Percentiles rank a stretch among this genome's conserved stretches.
Conservation (phyloP, 2,888 invertebrate genomes). For the Troides aeacus region DNA sequence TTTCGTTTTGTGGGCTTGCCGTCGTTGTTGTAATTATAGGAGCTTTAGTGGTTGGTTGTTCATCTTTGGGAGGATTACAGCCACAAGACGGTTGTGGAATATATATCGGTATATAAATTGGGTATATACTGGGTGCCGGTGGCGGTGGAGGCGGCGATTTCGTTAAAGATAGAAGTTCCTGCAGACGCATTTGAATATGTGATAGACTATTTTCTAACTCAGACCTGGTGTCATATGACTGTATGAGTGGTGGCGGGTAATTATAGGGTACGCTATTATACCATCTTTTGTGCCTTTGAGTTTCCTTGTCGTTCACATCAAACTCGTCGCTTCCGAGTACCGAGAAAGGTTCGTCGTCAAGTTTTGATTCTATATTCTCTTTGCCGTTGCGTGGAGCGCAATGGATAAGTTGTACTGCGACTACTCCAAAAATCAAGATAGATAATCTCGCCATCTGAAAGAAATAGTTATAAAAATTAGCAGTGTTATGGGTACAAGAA, state of each 20-base stretch:
- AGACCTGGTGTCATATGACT: constrained; percentile 25
- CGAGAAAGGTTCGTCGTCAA: constrained; percentile 38
- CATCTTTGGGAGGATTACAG: constrained; percentile 39
- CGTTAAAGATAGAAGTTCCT: constrained; percentile 27
- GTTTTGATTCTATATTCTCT: constrained; percentile 36
- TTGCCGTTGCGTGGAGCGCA: constrained; percentile 53
- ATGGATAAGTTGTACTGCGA: constrained; percentile 47
- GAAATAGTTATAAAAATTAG: constrained; percentile 30
- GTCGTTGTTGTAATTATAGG: constrained; percentile 12
- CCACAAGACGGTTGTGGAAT: constrained; percentile 38
- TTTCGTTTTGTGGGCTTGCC: constrained; percentile 32
- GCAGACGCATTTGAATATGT: constrained; percentile 17
- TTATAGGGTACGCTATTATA: constrained; percentile 38
- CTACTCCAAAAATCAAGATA: constrained; percentile 43
- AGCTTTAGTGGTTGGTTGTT: constrained; percentile 12
- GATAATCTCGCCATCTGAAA: constrained; percentile 63
- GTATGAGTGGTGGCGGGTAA: constrained; percentile 8
- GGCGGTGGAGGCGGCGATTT: constrained; percentile 40
- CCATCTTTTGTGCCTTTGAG: constrained; percentile 44
- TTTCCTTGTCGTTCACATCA: constrained; percentile 33
- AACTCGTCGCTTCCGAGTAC: constrained; percentile 36
- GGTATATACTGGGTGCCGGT: constrained; percentile 40
- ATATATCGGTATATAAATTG: constrained; percentile 50
- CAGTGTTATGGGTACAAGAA: not conserved
- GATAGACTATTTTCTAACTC: constrained; percentile 18